Evolutionary conservation across 2,797 vertebrate species (phyloP).

Genomic region (Chelon auratus): DNA sequence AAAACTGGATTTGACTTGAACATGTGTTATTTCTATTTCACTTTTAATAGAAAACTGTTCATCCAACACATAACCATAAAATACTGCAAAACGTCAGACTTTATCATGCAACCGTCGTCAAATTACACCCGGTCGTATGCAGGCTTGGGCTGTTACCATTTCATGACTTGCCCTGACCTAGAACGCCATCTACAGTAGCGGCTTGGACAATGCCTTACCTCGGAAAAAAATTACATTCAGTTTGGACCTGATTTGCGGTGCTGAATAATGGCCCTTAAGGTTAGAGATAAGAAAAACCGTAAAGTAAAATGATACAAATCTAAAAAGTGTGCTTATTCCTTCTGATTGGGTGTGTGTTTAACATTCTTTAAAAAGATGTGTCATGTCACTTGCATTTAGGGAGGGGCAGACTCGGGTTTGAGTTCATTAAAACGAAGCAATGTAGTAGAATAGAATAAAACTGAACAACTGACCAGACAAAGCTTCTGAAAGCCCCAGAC

Average conservation of each 20-base stretch:
- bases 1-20: slow-evolving; percentile 72
- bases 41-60: slow-evolving; percentile 81
- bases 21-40: slow-evolving; percentile 80
- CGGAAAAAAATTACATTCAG: slow-evolving; percentile 48
- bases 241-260: slow-evolving; percentile 19
- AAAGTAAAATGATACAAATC: slow-evolving; percentile 18
- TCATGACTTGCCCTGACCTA: slow-evolving; percentile 70
- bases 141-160: slow-evolving; percentile 45
- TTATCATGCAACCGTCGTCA: slow-evolving; percentile 77
- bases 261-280: slow-evolving; percentile 16
- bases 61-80: slow-evolving; percentile 79
- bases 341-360: slow-evolving; percentile 18
- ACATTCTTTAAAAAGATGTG: slow-evolving; percentile 33
- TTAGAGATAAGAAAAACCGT: slow-evolving; percentile 18
- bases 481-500: neutral
- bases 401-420: neutral
- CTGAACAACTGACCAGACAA: too few species aligned
- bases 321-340: slow-evolving; percentile 22
- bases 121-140: slow-evolving; percentile 65
- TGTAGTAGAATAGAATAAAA: neutral
- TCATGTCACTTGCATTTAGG: slow-evolving; percentile 20
- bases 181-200: slow-evolving; percentile 79
- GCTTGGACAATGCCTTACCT: slow-evolving; percentile 47
- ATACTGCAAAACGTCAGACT: slow-evolving; percentile 72
- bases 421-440: neutral